Conservation (phyloP, 2,888 invertebrate genomes). For the Chaitophorus viminalis region DNA sequence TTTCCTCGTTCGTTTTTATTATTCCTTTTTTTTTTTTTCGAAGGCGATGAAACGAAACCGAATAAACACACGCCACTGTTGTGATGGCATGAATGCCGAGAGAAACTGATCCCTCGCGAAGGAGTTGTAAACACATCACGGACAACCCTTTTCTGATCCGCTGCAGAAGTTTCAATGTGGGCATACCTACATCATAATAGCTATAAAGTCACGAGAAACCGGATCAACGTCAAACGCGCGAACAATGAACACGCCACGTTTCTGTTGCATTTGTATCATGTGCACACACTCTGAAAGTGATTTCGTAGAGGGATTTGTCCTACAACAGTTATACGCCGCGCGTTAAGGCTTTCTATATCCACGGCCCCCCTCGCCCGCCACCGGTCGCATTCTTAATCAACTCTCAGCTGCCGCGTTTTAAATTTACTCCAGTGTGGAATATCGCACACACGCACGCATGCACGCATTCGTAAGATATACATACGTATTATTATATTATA, state of each 20-base stretch:
- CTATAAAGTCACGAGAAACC: slow-evolving; percentile 52
- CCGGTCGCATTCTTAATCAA: slow-evolving; percentile 49
- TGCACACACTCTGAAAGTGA: slow-evolving; percentile 17
- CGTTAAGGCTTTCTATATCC: neutral
- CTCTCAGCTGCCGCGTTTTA: slow-evolving; percentile 53
- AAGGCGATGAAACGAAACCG: slow-evolving; percentile 50
- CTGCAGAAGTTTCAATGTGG: slow-evolving; percentile 34
- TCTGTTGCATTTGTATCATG: slow-evolving; percentile 46
- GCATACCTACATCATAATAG: no score
- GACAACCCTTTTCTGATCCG: slow-evolving; percentile 50
- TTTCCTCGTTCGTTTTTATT: slow-evolving; percentile 1
- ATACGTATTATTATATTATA: no score
- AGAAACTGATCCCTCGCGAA: slow-evolving; percentile 49
- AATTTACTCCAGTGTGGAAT: neutral
- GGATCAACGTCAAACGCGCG: slow-evolving; percentile 51
- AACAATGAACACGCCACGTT: slow-evolving; percentile 43
- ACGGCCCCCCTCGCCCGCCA: neutral
- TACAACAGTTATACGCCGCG: neutral
- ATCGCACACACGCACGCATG: no score
- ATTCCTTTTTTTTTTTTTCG: slow-evolving; percentile 16
- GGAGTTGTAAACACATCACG: slow-evolving; percentile 22
- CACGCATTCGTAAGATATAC: no score
- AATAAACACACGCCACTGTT: slow-evolving; percentile 39
- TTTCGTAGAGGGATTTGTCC: slow-evolving; percentile 42
- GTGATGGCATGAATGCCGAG: slow-evolving; percentile 38